Percentiles rank a stretch among this genome's conserved stretches.
Conservation (phyloP, 92 coral and sea anemone genomes). For the Porites lobata region DNA sequence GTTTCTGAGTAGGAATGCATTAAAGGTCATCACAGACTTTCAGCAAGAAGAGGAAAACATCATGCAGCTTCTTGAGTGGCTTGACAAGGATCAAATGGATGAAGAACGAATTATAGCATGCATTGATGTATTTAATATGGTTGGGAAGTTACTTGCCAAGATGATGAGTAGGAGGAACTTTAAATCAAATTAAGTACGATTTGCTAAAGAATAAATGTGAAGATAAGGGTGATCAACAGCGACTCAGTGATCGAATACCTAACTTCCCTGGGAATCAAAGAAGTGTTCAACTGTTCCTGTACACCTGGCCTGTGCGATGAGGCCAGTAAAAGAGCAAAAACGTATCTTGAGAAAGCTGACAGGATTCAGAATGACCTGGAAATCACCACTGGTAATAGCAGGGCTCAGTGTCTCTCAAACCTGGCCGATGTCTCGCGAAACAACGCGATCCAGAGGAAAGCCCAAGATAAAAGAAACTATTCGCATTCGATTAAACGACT, state of each 20-base stretch:
- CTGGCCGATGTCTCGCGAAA: conserved; percentile 58
- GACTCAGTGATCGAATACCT: conserved; percentile 59
- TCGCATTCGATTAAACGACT: neutral
- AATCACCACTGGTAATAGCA: conserved; percentile 51
- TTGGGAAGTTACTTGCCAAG: conserved; percentile 48
- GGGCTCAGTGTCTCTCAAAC: conserved; percentile 75
- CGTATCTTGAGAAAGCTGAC: conserved; percentile 40
- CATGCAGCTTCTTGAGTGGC: conserved; percentile 43
- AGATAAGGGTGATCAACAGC: conserved; percentile 17
- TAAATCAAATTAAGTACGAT: neutral
- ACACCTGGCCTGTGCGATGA: conserved; percentile 25
- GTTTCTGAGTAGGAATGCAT: conserved; percentile 53
- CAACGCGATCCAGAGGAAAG: neutral
- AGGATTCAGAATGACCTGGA: conserved; percentile 24
- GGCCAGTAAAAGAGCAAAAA: conserved; percentile 47
- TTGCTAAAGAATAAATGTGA: conserved; percentile 17
- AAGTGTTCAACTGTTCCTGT: conserved; percentile 48
- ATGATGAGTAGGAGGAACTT: conserved; percentile 29
- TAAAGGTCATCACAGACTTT: conserved; percentile 33
- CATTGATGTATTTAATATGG: conserved; percentile 54
- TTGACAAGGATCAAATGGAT: conserved; percentile 21
- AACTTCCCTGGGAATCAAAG: conserved; percentile 50
- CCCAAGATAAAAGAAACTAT: conserved; percentile 47
- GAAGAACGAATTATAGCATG: conserved; percentile 3
- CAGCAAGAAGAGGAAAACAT: conserved; percentile 49